These are phyloP conservation scores for Alaudala cheleensis DNA, from an alignment of 2,113 vertebrate genomes.

Conservation along the genomic window DNA sequence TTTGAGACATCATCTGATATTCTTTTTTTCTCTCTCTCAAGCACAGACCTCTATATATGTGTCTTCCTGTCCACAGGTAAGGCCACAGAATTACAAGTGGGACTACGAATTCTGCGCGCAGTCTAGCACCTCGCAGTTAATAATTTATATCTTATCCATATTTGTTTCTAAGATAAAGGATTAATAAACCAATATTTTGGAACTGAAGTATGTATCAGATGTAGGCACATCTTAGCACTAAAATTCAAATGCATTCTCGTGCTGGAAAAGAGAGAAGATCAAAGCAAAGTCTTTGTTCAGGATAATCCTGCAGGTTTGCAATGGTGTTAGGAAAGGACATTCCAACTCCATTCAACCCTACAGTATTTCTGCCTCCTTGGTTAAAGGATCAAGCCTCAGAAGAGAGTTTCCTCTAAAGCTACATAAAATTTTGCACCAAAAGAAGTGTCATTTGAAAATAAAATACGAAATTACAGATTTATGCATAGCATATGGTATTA, in stretches of 20 bases:
- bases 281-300: not conserved
- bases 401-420: not conserved
- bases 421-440: not conserved
- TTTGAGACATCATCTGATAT: not conserved
- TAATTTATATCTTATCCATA: not conserved
- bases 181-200: not conserved
- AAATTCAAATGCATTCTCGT: not conserved
- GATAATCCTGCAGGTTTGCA: not conserved
- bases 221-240: not conserved
- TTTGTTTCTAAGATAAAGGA: not conserved
- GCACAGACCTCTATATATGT: not conserved
- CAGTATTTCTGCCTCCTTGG: not conserved
- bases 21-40: not conserved
- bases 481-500: accelerated
- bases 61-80: not conserved
- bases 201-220: not conserved
- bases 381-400: not conserved
- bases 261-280: not conserved
- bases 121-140: not conserved
- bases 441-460: not conserved
- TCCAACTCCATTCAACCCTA: not conserved
- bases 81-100: not conserved
- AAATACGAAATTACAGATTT: not conserved
- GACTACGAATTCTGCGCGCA: not conserved
- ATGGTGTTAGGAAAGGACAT: not conserved